A percentile compares a stretch with the other conserved stretches of the same genome.
Conservation (phyloP, 1,140 invertebrate species). For the Neodiprion fabricii region DNA sequence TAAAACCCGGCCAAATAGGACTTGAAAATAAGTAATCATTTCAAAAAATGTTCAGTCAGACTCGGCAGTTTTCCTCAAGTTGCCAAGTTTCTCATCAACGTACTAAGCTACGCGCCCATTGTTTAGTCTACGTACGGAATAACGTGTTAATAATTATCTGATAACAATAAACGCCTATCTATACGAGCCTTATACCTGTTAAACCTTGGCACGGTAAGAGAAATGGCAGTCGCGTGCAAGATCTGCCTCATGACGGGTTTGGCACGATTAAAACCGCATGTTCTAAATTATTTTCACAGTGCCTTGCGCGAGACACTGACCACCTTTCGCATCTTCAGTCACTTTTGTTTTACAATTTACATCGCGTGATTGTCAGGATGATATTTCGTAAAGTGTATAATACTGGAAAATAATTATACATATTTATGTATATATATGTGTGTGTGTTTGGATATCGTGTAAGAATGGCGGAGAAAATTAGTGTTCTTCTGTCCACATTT, state of each 20-base stretch:
- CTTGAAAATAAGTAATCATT: no score
- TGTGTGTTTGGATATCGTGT: no score
- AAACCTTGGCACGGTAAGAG: slow-evolving; percentile 8
- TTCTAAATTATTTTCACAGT: slow-evolving; percentile 12
- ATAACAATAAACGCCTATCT: slow-evolving; percentile 4
- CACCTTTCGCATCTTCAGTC: slow-evolving; percentile 24
- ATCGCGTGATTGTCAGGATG: neutral
- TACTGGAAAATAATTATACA: neutral
- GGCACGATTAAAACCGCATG: neutral
- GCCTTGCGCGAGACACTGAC: slow-evolving; percentile 20
- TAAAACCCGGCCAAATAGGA: no score
- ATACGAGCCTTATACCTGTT: slow-evolving; percentile 9
- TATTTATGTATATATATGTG: no score
- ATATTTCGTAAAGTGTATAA: neutral
- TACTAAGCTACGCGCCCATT: neutral
- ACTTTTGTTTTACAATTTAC: slow-evolving; percentile 24
- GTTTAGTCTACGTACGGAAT: neutral
- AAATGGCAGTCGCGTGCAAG: slow-evolving; percentile 14
- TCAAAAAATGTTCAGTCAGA: no score
- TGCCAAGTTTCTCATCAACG: no score
- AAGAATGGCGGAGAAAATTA: no score
- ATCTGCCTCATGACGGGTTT: neutral
- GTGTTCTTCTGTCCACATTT: no score
- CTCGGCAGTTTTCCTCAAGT: no score
- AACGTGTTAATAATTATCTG: neutral